A percentile compares a stretch with the other conserved stretches of the same genome.
phyloP scores from a whole-genome alignment of 2,113 vertebrate genomes.

The human (Homo sapiens) region DNA sequence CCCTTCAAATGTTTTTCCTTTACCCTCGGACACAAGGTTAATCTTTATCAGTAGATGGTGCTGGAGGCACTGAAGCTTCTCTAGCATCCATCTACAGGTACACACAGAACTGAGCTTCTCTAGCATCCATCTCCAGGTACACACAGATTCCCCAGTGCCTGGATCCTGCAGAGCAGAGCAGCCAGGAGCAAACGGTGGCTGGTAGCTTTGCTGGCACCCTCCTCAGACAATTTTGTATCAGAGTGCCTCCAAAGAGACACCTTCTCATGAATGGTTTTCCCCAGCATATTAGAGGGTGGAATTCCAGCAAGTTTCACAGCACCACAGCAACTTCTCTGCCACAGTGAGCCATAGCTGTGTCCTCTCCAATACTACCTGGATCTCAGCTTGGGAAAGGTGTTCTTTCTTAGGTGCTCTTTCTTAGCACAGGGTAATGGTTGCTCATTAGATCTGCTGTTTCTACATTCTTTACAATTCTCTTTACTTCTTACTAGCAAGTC shows the following conservation, averaged over 20 bases:
- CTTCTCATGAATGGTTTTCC: neutral
- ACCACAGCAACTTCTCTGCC: neutral
- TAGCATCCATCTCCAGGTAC: too few relatives aligned
- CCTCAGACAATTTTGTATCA: neutral
- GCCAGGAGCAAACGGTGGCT: neutral
- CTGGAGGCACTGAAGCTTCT: neutral
- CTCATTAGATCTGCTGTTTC: neutral
- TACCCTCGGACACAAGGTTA: neutral
- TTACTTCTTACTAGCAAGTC: neutral
- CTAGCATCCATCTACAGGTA: too few relatives aligned
- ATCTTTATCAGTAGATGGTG: neutral
- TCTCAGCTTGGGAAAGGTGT: neutral
- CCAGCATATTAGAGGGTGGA: neutral
- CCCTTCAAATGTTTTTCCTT: neutral
- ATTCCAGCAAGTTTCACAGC: neutral
- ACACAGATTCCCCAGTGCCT: neutral
- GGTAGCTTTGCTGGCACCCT: neutral
- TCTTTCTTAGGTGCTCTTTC: neutral
- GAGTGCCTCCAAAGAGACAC: neutral
- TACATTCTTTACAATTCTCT: neutral
- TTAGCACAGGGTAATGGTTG: neutral
- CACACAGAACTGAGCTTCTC: too few relatives aligned
- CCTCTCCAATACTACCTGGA: neutral
- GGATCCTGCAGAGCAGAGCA: neutral
- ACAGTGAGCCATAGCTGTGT: neutral